Percentiles rank a stretch among this genome's conserved stretches.
phyloP scores from a whole-genome alignment of 2,888 invertebrate species.

The Sesia apiformis region DNA sequence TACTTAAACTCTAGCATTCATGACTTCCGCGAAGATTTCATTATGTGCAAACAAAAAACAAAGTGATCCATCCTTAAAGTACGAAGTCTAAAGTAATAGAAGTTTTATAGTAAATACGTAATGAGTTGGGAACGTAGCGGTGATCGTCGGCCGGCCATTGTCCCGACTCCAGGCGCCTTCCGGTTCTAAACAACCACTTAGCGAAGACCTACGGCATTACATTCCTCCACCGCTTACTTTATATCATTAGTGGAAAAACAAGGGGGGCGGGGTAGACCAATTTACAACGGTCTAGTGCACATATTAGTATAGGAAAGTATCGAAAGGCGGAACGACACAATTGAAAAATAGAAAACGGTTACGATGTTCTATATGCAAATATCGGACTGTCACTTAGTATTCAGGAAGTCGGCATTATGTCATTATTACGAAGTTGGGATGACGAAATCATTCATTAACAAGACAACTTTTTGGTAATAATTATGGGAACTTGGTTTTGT shows the following conservation, averaged over 20 bases:
- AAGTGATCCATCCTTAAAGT: no score
- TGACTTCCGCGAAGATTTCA: no score
- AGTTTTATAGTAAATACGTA: conserved; percentile 63
- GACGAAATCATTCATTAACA: background rate
- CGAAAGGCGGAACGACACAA: conserved; percentile 65
- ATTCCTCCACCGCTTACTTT: conserved; percentile 29
- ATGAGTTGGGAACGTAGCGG: conserved; percentile 64
- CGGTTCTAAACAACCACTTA: conserved; percentile 43
- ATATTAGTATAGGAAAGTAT: conserved; percentile 62
- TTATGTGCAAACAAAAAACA: no score
- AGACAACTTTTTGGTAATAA: background rate
- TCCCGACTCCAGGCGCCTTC: conserved; percentile 59
- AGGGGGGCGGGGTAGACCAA: conserved; percentile 29
- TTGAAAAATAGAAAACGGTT: conserved; percentile 67
- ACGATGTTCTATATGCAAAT: conserved; percentile 45
- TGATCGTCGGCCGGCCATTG: conserved; percentile 62
- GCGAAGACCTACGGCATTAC: conserved; percentile 37
- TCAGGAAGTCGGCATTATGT: conserved; percentile 2
- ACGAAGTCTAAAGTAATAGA: conserved; percentile 24
- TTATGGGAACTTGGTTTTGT: background rate
- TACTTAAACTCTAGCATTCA: no score
- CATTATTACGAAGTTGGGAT: background rate
- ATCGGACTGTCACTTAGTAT: conserved; percentile 26
- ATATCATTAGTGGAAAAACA: conserved; percentile 17
- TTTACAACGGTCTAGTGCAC: conserved; percentile 29